phyloP scores from a whole-genome alignment of 1,140 invertebrate genomes.

The Episyrphus balteatus region DNA sequence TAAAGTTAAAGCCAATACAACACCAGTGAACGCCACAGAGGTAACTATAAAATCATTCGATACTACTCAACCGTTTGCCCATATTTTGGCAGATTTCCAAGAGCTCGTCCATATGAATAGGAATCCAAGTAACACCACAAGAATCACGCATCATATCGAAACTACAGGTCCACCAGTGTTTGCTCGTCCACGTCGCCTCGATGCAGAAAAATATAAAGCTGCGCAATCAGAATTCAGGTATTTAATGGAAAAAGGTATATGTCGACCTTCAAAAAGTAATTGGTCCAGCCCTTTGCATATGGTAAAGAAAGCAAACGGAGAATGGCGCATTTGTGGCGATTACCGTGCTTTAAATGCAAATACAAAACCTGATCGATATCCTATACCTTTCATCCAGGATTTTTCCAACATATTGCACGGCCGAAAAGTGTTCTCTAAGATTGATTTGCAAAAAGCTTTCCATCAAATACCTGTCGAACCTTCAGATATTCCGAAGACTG shows the following conservation, averaged over 20 bases:
- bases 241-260: slow-evolving; percentile 20
- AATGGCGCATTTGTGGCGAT: slow-evolving; percentile 34
- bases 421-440: slow-evolving; percentile 22
- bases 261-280: slow-evolving; percentile 15
- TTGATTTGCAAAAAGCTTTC: slow-evolving; percentile 39
- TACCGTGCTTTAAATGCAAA: slow-evolving; percentile 33
- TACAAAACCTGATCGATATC: slow-evolving; percentile 29
- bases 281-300: slow-evolving; percentile 36
- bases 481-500: slow-evolving; percentile 31
- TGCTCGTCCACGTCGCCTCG: neutral
- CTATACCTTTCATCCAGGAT: slow-evolving; percentile 16
- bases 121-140: neutral
- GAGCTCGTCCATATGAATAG: neutral
- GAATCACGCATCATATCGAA: neutral
- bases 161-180: neutral
- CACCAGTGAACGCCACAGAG: too few species aligned
- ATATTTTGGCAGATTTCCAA: neutral
- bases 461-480: slow-evolving; percentile 35
- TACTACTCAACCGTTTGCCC: neutral
- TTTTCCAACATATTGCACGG: slow-evolving; percentile 24
- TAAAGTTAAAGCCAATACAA: neutral
- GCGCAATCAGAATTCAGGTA: slow-evolving; percentile 22
- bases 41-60: neutral
- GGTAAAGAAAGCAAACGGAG: slow-evolving; percentile 10
- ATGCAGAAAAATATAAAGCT: neutral